Conservation (phyloP, 2,888 invertebrate genomes). For the Drosophila monieri region DNA sequence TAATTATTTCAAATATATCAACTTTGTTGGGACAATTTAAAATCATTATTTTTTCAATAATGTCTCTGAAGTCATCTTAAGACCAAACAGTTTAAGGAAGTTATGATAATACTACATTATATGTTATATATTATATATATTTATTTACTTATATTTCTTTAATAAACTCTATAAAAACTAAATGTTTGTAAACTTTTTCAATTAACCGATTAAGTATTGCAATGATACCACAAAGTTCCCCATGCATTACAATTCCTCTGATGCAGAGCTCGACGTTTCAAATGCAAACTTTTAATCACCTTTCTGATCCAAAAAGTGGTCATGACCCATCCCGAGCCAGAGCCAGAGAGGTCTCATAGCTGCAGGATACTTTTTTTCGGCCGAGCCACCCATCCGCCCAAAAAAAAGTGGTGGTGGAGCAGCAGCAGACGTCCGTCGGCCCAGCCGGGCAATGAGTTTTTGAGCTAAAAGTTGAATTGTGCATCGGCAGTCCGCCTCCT, state of each 20-base stretch:
- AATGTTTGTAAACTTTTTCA: neutral
- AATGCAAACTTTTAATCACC: constrained; percentile 38
- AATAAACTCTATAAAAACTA: too few species aligned
- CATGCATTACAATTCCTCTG: constrained; percentile 2
- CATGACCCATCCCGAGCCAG: constrained; percentile 23
- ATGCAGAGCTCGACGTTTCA: constrained; percentile 1
- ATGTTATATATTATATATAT: too few species aligned
- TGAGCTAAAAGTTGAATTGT: constrained; percentile 79
- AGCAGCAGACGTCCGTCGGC: constrained; percentile 18
- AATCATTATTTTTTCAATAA: too few species aligned
- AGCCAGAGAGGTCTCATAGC: constrained; percentile 45
- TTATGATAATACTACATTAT: too few species aligned
- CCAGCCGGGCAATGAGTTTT: constrained; percentile 76
- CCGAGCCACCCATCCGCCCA: constrained; percentile 19
- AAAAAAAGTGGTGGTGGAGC: constrained; percentile 16
- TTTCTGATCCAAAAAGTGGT: constrained; percentile 38
- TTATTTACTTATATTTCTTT: too few species aligned
- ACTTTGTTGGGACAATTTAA: too few species aligned
- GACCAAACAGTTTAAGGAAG: too few species aligned
- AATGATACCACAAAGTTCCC: neutral
- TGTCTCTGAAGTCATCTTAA: too few species aligned
- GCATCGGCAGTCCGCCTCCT: constrained; percentile 61
- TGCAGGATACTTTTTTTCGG: constrained; percentile 66
- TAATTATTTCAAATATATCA: too few species aligned
- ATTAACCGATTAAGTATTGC: neutral